Evolutionary conservation across 2,888 invertebrate genomes (phyloP).

Genomic region (Autographa pulchrina): DNA sequence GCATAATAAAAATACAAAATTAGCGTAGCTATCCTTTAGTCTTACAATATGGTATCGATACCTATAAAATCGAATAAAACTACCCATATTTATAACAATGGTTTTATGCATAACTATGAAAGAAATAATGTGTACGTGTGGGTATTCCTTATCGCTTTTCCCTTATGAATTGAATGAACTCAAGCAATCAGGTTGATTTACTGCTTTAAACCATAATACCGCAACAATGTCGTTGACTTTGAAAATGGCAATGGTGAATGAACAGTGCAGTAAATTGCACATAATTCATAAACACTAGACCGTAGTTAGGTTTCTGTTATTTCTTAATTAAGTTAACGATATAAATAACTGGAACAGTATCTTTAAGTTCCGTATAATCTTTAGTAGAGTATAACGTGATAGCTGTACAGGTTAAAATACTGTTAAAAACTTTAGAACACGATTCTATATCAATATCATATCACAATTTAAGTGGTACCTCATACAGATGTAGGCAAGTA

Average conservation of each 20-base stretch:
- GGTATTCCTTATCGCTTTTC: constrained; percentile 48
- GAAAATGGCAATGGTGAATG: constrained; percentile 52
- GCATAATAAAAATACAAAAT: constrained; percentile 46
- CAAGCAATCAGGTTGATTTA: constrained; percentile 46
- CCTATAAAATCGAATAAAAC: constrained; percentile 34
- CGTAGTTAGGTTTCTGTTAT: constrained; percentile 17
- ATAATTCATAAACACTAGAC: constrained; percentile 28
- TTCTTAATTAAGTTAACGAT: constrained; percentile 31
- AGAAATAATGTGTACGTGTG: constrained; percentile 14
- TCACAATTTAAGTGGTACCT: too few relatives aligned
- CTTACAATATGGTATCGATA: constrained; percentile 22
- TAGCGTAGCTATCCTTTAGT: constrained; percentile 18
- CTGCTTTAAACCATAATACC: constrained; percentile 47
- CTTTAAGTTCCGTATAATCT: not conserved
- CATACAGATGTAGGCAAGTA: too few relatives aligned
- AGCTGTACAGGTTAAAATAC: too few relatives aligned
- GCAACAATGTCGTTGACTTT: constrained; percentile 57
- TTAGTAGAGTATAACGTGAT: not conserved
- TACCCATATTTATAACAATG: constrained; percentile 40
- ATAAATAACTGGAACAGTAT: not conserved
- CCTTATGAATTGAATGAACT: constrained; percentile 41
- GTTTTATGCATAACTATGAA: constrained; percentile 13
- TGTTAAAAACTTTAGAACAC: too few relatives aligned
- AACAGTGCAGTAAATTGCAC: constrained; percentile 38
- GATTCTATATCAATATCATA: too few relatives aligned